Conservation (phyloP, 2,888 invertebrate species). For the Frankliniella fusca region DNA sequence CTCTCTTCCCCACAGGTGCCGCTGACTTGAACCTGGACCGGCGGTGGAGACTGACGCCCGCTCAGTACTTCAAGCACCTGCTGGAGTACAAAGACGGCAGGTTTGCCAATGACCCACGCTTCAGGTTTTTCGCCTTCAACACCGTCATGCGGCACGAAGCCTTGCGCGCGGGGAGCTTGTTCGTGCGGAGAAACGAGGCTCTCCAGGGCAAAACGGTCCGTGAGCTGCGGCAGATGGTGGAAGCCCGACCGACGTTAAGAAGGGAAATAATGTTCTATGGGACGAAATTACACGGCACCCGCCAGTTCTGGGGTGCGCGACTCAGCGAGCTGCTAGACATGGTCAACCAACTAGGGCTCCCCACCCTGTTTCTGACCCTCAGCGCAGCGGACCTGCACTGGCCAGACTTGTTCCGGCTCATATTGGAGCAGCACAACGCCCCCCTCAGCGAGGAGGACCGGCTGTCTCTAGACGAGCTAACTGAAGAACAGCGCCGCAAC, state of each 20-base stretch:
- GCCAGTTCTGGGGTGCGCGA: constrained; percentile 33
- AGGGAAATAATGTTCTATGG: constrained; percentile 34
- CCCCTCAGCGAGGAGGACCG: neutral
- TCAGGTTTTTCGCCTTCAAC: constrained; percentile 31
- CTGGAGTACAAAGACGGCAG: constrained; percentile 27
- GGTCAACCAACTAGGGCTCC: constrained; percentile 35
- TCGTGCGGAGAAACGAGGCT: neutral
- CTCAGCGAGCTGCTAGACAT: constrained; percentile 35
- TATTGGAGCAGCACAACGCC: neutral
- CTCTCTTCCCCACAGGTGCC: constrained; percentile 33
- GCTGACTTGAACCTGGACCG: constrained; percentile 31
- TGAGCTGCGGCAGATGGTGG: constrained; percentile 29
- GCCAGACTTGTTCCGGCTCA: constrained; percentile 33
- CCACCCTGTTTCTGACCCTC: constrained; percentile 36
- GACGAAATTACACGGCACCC: constrained; percentile 33
- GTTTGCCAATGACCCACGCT: constrained; percentile 30
- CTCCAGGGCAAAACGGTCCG: neutral
- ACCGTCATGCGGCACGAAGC: neutral
- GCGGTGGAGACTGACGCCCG: neutral
- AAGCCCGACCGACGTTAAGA: constrained; percentile 22
- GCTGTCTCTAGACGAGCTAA: neutral
- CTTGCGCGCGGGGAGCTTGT: neutral
- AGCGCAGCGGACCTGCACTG: constrained; percentile 37
- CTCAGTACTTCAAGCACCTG: constrained; percentile 29
- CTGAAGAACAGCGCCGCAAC: neutral